Evolutionary conservation across 2,888 invertebrate species (phyloP).

Genomic region (Antheraea yamamai): DNA sequence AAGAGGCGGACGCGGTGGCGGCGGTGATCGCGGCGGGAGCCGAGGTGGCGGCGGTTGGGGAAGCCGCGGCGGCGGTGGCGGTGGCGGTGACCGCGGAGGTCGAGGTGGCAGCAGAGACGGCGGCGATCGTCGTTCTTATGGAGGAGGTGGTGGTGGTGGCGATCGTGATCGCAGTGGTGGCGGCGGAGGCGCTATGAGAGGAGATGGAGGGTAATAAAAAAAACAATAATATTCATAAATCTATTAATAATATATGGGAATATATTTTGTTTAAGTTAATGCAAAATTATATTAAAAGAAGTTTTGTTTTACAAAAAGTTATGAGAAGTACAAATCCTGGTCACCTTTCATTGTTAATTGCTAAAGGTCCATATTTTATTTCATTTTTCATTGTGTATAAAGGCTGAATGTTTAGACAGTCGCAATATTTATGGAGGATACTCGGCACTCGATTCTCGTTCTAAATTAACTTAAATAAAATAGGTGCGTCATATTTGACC

Average conservation of each 20-base stretch:
- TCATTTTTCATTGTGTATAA: too few relatives aligned
- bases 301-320: not conserved
- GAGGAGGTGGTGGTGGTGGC: constrained; percentile 53
- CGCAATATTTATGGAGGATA: too few relatives aligned
- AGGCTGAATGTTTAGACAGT: too few relatives aligned
- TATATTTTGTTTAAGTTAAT: not conserved
- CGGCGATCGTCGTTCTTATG: constrained; percentile 53
- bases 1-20: constrained; percentile 55
- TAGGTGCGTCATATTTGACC: too few relatives aligned
- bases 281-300: not conserved
- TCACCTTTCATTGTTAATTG: too few relatives aligned
- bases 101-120: constrained; percentile 52
- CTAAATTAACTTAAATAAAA: too few relatives aligned
- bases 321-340: not conserved
- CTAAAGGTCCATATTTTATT: too few relatives aligned
- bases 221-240: not conserved
- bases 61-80: constrained; percentile 49
- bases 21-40: constrained; percentile 51
- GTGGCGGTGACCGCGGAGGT: constrained; percentile 48
- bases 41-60: constrained; percentile 52
- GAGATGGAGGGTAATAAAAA: constrained; percentile 67
- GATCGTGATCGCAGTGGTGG: constrained; percentile 63
- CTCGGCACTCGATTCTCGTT: too few relatives aligned
- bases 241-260: not conserved
- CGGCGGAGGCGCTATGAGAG: constrained; percentile 71